These are phyloP conservation scores for Helicoverpa zea DNA, from an alignment of 1,140 invertebrate genomes.

Conservation along the genomic window DNA sequence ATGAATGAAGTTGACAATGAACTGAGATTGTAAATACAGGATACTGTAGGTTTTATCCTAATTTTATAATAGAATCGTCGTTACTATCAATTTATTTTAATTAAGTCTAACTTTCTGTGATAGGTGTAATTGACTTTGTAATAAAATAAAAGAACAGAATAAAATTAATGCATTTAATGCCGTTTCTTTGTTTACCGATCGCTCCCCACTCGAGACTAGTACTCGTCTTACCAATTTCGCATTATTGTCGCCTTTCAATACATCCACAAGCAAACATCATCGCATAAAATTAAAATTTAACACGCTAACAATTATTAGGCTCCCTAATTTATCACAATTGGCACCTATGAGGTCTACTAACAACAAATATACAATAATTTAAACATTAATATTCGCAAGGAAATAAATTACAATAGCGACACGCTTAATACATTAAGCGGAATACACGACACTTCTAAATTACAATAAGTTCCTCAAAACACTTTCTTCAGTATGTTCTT, in stretches of 20 bases:
- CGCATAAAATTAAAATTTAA: constrained; percentile 68
- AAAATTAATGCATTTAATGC: constrained; percentile 83
- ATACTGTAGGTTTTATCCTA: no score
- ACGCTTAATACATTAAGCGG: constrained; percentile 59
- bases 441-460: constrained; percentile 62
- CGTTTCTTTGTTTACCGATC: constrained; percentile 77
- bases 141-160: constrained; percentile 66
- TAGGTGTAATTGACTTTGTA: neutral
- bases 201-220: constrained; percentile 72
- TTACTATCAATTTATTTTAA: no score
- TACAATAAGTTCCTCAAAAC: constrained; percentile 86
- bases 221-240: constrained; percentile 60
- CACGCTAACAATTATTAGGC: constrained; percentile 79
- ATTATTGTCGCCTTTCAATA: constrained; percentile 66
- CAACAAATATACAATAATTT: constrained; percentile 81
- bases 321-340: constrained; percentile 85
- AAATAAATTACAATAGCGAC: constrained; percentile 80
- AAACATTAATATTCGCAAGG: constrained; percentile 77
- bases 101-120: constrained; percentile 14
- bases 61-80: no score
- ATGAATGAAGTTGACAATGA: neutral
- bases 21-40: neutral
- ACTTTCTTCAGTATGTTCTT: constrained; percentile 90
- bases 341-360: constrained; percentile 80
- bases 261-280: constrained; percentile 62